Evolutionary conservation across 2,797 vertebrate species (phyloP).

Genomic region (Epinephelus coioides): DNA sequence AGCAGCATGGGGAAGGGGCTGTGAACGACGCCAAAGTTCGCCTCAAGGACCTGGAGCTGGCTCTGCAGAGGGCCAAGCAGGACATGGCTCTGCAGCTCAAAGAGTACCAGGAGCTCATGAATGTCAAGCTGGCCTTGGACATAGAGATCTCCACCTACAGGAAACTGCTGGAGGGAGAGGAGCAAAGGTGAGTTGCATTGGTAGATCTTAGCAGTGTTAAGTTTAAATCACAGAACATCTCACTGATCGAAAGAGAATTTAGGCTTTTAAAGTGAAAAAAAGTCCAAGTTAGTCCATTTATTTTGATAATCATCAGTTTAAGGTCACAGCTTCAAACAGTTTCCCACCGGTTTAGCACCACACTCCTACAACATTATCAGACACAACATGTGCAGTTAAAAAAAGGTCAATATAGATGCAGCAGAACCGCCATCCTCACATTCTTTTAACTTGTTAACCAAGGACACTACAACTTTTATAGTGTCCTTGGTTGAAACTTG

Average conservation of each 20-base stretch:
- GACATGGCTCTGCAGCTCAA: conserved; percentile 77
- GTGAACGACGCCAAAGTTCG: conserved; percentile 59
- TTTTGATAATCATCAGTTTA: too few species aligned
- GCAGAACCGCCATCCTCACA: too few species aligned
- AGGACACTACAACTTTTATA: too few species aligned
- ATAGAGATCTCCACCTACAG: conserved; percentile 87
- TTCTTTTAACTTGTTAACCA: too few species aligned
- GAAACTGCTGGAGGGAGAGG: conserved; percentile 90
- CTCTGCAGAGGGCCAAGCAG: conserved; percentile 76
- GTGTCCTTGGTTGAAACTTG: too few species aligned
- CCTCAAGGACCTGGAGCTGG: conserved; percentile 74
- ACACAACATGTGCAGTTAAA: too few species aligned
- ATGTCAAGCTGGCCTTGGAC: conserved; percentile 85
- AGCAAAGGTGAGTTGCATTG: conserved; percentile 80
- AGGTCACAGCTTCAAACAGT: too few species aligned
- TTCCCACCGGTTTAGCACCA: too few species aligned
- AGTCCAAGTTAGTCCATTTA: too few species aligned
- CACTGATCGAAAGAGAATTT: neutral
- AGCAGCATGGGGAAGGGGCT: conserved; percentile 65
- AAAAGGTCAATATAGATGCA: too few species aligned
- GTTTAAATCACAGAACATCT: too few species aligned
- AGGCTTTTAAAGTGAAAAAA: neutral
- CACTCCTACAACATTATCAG: too few species aligned
- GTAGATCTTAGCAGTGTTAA: neutral
- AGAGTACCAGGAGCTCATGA: conserved; percentile 91